Evolutionary conservation across 2,113 vertebrate species (phyloP).

Genomic region (Spheniscus mendiculus): DNA sequence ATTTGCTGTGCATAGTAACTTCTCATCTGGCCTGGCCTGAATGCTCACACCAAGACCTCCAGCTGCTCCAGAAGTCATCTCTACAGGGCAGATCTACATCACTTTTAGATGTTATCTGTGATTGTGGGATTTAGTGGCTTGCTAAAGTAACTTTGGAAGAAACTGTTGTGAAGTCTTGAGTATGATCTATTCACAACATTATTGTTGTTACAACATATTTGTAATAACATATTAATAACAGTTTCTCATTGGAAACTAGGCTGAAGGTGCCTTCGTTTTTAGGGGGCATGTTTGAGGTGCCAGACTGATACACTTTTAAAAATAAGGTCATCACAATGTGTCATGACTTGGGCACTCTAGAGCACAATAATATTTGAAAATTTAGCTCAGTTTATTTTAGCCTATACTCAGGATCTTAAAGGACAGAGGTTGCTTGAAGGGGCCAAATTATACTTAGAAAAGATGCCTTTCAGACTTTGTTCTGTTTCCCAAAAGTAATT

Average conservation of each 20-base stretch:
- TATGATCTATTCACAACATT: not conserved
- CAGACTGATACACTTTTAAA: not conserved
- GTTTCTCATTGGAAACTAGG: not conserved
- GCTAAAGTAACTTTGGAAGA: not conserved
- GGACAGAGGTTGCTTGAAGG: not conserved
- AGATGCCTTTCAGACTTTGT: not conserved
- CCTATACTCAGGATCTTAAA: not conserved
- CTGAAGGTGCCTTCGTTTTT: not conserved
- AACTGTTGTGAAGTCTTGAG: not conserved
- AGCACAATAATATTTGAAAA: not conserved
- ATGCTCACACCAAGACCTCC: not conserved
- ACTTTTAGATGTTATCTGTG: not conserved
- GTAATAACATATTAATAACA: not conserved
- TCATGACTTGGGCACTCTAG: not conserved
- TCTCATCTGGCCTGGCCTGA: not conserved
- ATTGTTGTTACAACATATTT: not conserved
- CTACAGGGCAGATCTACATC: not conserved
- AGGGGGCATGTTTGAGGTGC: rapidly evolving
- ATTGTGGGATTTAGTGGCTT: not conserved
- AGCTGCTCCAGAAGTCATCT: not conserved
- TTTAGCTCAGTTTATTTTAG: not conserved
- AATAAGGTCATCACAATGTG: not conserved
- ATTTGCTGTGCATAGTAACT: not conserved
- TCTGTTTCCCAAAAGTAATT: not conserved
- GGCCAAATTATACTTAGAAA: not conserved